Conservation (phyloP, 2,888 invertebrate genomes). For the Dryobota labecula region DNA sequence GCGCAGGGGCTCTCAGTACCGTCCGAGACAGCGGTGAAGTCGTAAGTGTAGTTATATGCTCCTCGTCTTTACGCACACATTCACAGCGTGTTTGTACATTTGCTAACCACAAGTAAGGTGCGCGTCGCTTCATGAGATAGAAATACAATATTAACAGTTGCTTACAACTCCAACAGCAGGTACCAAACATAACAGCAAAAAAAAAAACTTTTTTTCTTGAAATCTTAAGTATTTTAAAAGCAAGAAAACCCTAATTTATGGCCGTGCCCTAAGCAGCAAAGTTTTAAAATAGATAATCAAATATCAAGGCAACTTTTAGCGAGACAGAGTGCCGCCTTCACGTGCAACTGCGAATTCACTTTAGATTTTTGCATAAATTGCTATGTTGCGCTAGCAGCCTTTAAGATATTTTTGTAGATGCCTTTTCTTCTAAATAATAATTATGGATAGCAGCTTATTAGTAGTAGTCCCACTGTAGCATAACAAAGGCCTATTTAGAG, state of each 20-base stretch:
- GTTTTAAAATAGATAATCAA: constrained; percentile 73
- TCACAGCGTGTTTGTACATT: no score
- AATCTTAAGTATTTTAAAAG: neutral
- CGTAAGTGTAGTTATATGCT: no score
- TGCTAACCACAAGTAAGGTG: no score
- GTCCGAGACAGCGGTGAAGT: no score
- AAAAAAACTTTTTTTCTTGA: neutral
- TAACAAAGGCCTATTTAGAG: neutral
- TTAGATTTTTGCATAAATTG: constrained; percentile 66
- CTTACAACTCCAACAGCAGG: neutral
- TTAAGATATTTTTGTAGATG: constrained; percentile 4
- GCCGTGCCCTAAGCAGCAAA: constrained; percentile 40
- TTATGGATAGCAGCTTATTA: neutral
- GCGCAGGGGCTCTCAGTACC: no score
- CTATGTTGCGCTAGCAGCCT: constrained; percentile 11
- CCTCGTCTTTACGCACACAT: no score
- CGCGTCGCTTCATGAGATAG: no score
- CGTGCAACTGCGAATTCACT: constrained; percentile 58
- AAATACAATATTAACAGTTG: neutral
- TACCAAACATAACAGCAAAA: no score
- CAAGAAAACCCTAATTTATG: constrained; percentile 18
- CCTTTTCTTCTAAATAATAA: neutral
- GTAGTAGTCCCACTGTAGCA: neutral
- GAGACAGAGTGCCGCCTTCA: constrained; percentile 56
- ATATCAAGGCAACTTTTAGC: constrained; percentile 62